These are phyloP conservation scores for Amiota minor DNA, from an alignment of 2,888 invertebrate species.

Conservation along the genomic window DNA sequence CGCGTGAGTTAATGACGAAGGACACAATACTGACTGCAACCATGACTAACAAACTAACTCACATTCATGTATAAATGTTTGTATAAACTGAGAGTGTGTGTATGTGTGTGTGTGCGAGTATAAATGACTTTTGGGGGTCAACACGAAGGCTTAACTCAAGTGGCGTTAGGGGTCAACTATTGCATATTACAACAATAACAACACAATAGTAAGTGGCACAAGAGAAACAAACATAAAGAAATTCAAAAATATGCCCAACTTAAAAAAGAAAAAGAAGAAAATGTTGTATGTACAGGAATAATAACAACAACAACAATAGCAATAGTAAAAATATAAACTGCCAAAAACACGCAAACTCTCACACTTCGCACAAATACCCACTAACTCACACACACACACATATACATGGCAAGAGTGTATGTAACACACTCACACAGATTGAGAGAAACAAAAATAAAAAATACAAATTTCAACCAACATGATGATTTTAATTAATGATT, in stretches of 20 bases:
- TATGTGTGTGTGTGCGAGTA: too few relatives aligned
- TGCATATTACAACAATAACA: not conserved
- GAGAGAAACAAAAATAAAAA: constrained; percentile 9
- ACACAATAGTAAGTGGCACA: not conserved
- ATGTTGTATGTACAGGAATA: not conserved
- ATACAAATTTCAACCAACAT: not conserved
- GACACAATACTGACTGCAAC: too few relatives aligned
- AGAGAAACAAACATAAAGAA: not conserved
- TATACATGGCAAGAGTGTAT: too few relatives aligned
- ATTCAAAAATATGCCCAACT: not conserved
- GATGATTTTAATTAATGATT: constrained; percentile 27
- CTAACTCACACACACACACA: not conserved
- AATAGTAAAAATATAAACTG: not conserved
- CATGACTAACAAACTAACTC: too few relatives aligned
- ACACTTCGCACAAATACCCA: constrained; percentile 14
- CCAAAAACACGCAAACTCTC: constrained; percentile 18
- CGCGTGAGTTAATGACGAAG: too few relatives aligned
- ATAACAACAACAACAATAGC: not conserved
- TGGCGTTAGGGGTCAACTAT: constrained; percentile 21
- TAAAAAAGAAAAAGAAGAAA: not conserved
- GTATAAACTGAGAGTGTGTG: too few relatives aligned
- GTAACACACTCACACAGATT: constrained; percentile 22
- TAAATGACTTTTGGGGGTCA: constrained; percentile 23
- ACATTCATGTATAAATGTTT: too few relatives aligned
- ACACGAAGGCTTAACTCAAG: constrained; percentile 23